Conservation (phyloP, 1,140 invertebrate species). For the Macrobrachium nipponense region DNA sequence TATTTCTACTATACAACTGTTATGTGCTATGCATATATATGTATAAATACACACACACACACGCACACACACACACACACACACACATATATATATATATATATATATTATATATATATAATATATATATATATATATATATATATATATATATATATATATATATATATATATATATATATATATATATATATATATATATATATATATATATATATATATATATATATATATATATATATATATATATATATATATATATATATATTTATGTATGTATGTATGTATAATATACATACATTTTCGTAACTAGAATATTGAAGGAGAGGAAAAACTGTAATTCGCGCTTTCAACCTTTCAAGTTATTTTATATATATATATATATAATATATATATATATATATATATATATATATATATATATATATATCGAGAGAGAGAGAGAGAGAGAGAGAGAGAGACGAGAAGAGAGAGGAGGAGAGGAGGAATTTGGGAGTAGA, state of each 20-base stretch:
- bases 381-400: slow-evolving; percentile 41
- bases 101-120: slow-evolving; percentile 3
- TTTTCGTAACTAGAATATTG: no score
- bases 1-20: background rate
- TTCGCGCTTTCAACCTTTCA: no score
- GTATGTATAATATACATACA: slow-evolving; percentile 39
- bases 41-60: background rate
- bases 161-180: slow-evolving; percentile 43
- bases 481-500: no score
- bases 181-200: slow-evolving; percentile 31
- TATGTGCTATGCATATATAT: background rate
- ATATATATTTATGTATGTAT: slow-evolving; percentile 41
- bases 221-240: slow-evolving; percentile 49
- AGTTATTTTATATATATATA: slow-evolving; percentile 44
- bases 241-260: slow-evolving; percentile 46
- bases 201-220: slow-evolving; percentile 42
- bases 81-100: slow-evolving; percentile 25
- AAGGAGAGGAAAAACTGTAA: no score
- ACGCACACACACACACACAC: background rate
- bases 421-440: slow-evolving; percentile 12
- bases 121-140: slow-evolving; percentile 7
- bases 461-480: background rate
- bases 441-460: no score
- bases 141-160: slow-evolving; percentile 39
- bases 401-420: slow-evolving; percentile 46